A percentile compares a stretch with the other conserved stretches of the same genome.
These are phyloP conservation scores for Actinostola sp. DNA, from an alignment of 92 coral and sea anemone species.

Conservation along the genomic window DNA sequence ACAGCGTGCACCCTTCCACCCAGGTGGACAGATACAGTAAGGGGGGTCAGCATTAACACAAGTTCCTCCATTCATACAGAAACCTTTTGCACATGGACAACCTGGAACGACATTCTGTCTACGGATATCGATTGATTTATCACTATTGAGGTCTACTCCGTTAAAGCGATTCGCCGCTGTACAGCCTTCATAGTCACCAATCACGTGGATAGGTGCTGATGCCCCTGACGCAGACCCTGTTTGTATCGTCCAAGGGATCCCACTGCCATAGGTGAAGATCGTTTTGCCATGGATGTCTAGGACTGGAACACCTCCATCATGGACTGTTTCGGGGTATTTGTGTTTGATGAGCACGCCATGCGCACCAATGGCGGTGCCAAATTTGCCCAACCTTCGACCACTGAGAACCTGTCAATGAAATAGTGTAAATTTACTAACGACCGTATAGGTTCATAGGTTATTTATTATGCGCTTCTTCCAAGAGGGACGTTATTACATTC, in stretches of 20 bases:
- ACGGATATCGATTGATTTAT: conserved; percentile 53
- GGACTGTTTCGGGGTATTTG: conserved; percentile 9
- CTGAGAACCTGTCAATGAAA: conserved; percentile 9
- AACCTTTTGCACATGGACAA: conserved; percentile 76
- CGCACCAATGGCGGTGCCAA: conserved; percentile 35
- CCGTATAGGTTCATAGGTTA: too few species aligned
- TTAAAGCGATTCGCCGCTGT: conserved; percentile 79
- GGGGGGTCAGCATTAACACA: conserved; percentile 81
- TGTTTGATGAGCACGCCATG: conserved; percentile 27
- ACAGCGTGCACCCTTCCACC: conserved; percentile 71
- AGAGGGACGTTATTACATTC: too few species aligned
- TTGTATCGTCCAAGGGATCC: conserved; percentile 13
- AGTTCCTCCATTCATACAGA: conserved; percentile 82
- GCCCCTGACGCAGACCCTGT: conserved; percentile 26
- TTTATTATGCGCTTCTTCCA: too few species aligned
- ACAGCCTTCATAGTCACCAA: conserved; percentile 91
- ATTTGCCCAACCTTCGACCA: conserved; percentile 12
- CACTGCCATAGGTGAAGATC: conserved; percentile 37
- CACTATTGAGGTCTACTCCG: conserved; percentile 75
- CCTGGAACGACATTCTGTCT: conserved; percentile 79
- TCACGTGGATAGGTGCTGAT: conserved; percentile 40
- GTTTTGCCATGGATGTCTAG: conserved; percentile 12
- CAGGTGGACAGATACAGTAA: conserved; percentile 84
- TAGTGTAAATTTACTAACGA: too few species aligned
- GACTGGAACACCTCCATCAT: conserved; percentile 22